Base-by-base conservation (phyloP, 2,888 invertebrate genomes). In the Hybos culiciformis region DNA sequence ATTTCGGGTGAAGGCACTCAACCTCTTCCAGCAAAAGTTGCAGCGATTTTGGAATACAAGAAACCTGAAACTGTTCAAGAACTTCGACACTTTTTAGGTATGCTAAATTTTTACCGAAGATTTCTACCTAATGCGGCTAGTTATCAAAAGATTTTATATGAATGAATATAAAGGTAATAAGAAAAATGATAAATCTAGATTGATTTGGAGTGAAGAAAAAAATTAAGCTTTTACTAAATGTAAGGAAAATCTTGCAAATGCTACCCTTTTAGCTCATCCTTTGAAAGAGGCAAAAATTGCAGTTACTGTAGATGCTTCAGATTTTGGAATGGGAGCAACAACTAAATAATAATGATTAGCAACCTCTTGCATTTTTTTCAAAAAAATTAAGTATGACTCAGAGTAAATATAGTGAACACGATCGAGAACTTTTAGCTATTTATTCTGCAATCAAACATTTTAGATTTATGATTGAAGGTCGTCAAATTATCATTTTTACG, bases 331-430 rank as follows among this genome's bases (percentile, higher is more conserved):
- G 5, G 20, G 18, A 19, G 24, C 24, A 24, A 6, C 6, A 8
- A 6, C 24, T 24, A 11, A 24, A 8, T 11, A 6, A 24, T 8
- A 24, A 11, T 6, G 6, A 24, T 11, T 8, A 24, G 11, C 11
- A 8, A 24, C n/a, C n/a, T n/a, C n/a, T n/a, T n/a, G n/a, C n/a
- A n/a, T n/a, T n/a, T n/a, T n/a, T n/a, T n/a, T n/a, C n/a, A n/a
- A n/a, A n/a, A n/a, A n/a, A n/a, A n/a, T n/a, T n/a, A n/a, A n/a
- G n/a, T n/a, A n/a, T n/a, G 11, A 8, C 11, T 24, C 6, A 23
- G 42, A 26, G 34, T 32, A 4, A 33, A 42, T n/a, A 63, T 64
- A 3, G 65, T 63, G 0, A 59, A 61, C 37, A 42, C 4, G 64
- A 62, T 3, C 61, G 60, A 1, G 58, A n/a, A n/a, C n/a, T n/a